Percentiles rank a stretch among this genome's conserved stretches.
phyloP scores from a whole-genome alignment of 2,888 invertebrate genomes.

The Campoletis raptor region DNA sequence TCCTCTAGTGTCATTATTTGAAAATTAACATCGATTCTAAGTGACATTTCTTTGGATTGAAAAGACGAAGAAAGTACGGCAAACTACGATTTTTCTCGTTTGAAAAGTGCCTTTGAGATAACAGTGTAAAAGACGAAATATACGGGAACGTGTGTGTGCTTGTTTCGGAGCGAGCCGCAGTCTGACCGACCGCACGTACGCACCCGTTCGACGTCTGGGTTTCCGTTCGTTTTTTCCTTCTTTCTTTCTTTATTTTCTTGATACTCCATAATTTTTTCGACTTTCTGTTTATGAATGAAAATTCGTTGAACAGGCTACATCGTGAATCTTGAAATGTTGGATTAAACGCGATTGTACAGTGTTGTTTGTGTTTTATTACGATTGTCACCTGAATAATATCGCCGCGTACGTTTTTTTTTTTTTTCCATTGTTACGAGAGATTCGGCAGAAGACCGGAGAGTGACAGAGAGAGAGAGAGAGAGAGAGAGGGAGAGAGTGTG shows the following conservation, averaged over 20 bases:
- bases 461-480: conserved; percentile 28
- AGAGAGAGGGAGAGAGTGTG: conserved; percentile 29
- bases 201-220: conserved; percentile 30
- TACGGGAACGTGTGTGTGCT: conserved; percentile 18
- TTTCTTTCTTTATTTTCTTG: conserved; percentile 13
- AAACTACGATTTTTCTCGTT: neutral
- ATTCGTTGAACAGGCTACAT: neutral
- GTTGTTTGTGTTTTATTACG: conserved; percentile 5
- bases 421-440: conserved; percentile 44
- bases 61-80: neutral
- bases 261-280: conserved; percentile 35
- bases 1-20: neutral
- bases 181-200: conserved; percentile 43
- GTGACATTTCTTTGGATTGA: neutral
- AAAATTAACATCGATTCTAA: neutral
- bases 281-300: conserved; percentile 12
- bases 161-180: conserved; percentile 46
- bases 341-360: neutral
- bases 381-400: conserved; percentile 5
- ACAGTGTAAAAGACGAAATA: conserved; percentile 19
- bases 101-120: conserved; percentile 24
- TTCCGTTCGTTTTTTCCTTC: conserved; percentile 25
- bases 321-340: conserved; percentile 50
- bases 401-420: conserved; percentile 35
- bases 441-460: conserved; percentile 28